Evolutionary conservation across 1,140 invertebrate species (phyloP), one percentile per base, ranked within the genome.

Genomic region (Rhopalosiphum padi): DNA sequence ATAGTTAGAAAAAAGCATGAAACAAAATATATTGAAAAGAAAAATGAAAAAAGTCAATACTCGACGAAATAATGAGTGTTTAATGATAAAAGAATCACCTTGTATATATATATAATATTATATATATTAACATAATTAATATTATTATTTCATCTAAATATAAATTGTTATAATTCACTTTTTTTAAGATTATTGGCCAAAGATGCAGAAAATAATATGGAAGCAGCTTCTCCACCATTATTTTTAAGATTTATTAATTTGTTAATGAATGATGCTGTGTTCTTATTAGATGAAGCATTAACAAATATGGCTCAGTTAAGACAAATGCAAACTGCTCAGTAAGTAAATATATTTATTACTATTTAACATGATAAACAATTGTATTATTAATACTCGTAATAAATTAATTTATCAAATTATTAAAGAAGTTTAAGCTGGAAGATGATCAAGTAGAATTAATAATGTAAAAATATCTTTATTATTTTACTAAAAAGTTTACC

Each of bases 221-320:
- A 99, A 95, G 97, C 97, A 18, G 97, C 98, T 9, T 97, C 97
- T 94, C 97, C 98, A 23, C 99, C 99, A 2, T 95, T 99, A 86
- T 99, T 99, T 95, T 96, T 99, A 82, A 96, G 98, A 92, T 99
- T 99, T 95, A 97, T 99, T 37, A 99, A 99, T 96, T 96, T 99
- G 85, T 95, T 99, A 6, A 99, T 99, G 95, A 99, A 99, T 95
- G 99, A 99, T 96, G 98, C 98, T 90, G 98, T 99, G 37, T 99
- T 98, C 95, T 95, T 99, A 8, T 95, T 99, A 93, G 98, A 99
- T 95, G 98, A 99, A 95, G 98, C 98, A 1, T 96, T 99, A 9
- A 96, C 96, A 0, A 98, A 98, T 95, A 97, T 98, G 97, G 96
- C 97, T 51, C 97, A 98, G 94, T 96, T 98, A 82, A 96, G 97